These are phyloP conservation scores for Acropora yongei DNA, from an alignment of 64 coral and sea anemone genomes.

Conservation along the genomic window DNA sequence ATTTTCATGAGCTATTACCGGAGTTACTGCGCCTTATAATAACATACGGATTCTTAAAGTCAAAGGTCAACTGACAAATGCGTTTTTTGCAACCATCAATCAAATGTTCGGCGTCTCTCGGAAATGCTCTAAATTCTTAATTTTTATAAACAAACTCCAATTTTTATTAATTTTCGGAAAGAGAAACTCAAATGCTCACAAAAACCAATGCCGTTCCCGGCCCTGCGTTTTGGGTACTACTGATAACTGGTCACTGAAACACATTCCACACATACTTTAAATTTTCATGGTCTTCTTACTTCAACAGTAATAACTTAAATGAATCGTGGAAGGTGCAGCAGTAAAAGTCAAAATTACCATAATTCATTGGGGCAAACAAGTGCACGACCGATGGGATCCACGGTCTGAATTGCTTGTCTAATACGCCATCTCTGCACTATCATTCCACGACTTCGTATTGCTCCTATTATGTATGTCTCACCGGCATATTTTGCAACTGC, in stretches of 20 bases:
- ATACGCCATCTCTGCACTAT: conserved; percentile 44
- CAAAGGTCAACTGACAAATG: no score
- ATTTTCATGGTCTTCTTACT: conserved; percentile 12
- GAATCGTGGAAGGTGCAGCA: not conserved
- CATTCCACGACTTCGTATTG: conserved; percentile 42
- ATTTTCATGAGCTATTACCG: not conserved
- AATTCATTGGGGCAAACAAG: conserved; percentile 54
- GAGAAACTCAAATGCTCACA: no score
- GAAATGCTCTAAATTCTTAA: no score
- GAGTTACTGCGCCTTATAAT: not conserved
- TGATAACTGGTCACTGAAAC: not conserved
- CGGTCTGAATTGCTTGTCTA: conserved; percentile 26
- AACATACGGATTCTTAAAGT: no score
- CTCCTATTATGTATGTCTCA: conserved; percentile 52
- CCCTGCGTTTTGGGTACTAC: not conserved
- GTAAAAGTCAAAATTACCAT: conserved; percentile 29
- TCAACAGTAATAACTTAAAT: not conserved
- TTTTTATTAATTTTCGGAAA: no score
- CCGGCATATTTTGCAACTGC: conserved; percentile 45
- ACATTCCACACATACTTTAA: not conserved
- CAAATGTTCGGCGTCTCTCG: no score
- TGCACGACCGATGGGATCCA: conserved; percentile 67
- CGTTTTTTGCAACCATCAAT: no score
- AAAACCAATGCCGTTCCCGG: no score
- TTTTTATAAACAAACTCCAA: no score